Evolutionary conservation across 2,888 invertebrate species (phyloP).

Genomic region (Osmoderma eremita): DNA sequence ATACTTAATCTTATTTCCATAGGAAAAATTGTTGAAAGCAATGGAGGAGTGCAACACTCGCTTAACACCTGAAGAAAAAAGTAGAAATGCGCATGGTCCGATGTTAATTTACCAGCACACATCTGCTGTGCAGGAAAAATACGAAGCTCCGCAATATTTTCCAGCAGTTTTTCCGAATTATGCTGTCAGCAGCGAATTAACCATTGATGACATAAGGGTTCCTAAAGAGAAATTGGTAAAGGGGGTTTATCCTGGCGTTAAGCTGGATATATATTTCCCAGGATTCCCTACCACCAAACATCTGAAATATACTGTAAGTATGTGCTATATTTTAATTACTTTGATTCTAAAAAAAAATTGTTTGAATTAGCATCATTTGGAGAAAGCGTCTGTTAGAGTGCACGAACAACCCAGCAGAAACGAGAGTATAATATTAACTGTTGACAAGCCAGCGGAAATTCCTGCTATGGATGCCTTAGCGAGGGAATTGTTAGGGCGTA

Average conservation of each 20-base stretch:
- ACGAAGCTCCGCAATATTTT: conserved; percentile 71
- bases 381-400: conserved; percentile 81
- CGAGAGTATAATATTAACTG: conserved; percentile 82
- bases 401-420: conserved; percentile 86
- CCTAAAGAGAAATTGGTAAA: conserved; percentile 69
- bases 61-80: conserved; percentile 75
- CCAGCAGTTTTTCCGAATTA: conserved; percentile 69
- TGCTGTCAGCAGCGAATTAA: conserved; percentile 66
- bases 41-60: conserved; percentile 76
- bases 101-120: conserved; percentile 83
- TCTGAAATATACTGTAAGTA: conserved; percentile 78
- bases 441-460: conserved; percentile 65
- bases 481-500: conserved; percentile 74
- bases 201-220: conserved; percentile 70
- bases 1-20: conserved; percentile 46
- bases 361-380: conserved; percentile 63
- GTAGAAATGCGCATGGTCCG: conserved; percentile 86
- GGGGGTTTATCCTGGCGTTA: conserved; percentile 77
- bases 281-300: conserved; percentile 95
- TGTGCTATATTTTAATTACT: neutral
- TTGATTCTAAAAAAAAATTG: conserved; percentile 27
- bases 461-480: conserved; percentile 63
- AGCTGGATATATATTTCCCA: conserved; percentile 78
- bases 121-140: conserved; percentile 69
- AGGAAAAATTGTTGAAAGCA: conserved; percentile 76